Conservation (phyloP, 2,113 vertebrate species). For the Microcebus griseorufus region DNA sequence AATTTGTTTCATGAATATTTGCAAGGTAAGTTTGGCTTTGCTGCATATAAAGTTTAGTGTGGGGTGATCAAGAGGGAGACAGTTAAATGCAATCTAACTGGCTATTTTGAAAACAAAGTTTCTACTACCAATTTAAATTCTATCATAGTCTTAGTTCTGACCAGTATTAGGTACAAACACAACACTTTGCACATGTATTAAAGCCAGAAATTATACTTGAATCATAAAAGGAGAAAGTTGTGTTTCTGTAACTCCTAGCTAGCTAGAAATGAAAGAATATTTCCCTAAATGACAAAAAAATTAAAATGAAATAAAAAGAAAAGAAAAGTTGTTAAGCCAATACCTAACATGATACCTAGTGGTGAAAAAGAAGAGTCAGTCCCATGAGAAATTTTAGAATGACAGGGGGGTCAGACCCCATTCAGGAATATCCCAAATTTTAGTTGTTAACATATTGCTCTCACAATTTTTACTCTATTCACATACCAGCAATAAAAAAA, state of each 20-base stretch:
- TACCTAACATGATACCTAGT: background rate
- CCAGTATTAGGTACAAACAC: background rate
- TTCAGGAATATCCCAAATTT: background rate
- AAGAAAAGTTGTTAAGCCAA: background rate
- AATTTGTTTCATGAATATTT: background rate
- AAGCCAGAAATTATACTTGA: background rate
- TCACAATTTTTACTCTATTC: background rate
- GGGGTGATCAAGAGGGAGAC: background rate
- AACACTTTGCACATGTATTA: background rate
- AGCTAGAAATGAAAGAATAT: background rate
- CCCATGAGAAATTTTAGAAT: background rate
- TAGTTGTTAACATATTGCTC: background rate
- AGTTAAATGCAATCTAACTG: background rate
- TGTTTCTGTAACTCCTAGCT: background rate
- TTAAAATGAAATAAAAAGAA: background rate
- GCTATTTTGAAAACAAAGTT: background rate
- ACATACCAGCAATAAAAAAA: background rate
- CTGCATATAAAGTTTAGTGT: background rate
- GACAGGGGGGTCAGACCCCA: background rate
- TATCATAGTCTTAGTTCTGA: background rate
- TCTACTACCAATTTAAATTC: background rate
- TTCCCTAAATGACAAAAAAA: background rate
- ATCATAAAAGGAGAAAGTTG: background rate
- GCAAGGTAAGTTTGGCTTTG: background rate
- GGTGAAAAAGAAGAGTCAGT: background rate